A percentile compares a stretch with the other conserved stretches of the same genome.
Evolutionary conservation across 2,113 vertebrate species (phyloP).

Genomic region (Todiramphus saurophagus): DNA sequence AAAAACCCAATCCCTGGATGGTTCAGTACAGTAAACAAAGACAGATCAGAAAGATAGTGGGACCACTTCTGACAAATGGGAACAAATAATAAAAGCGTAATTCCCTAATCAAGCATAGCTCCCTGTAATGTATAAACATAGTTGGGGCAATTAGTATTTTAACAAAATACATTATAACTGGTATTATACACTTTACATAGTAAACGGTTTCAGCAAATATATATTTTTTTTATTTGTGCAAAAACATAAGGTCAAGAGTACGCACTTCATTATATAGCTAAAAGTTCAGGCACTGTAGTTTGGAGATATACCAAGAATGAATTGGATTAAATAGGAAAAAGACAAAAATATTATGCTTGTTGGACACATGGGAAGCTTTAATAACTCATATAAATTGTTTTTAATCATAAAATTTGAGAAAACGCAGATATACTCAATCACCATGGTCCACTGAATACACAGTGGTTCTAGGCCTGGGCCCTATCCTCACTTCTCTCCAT

Average conservation of each 20-base stretch:
- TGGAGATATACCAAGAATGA: neutral
- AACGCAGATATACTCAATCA: neutral
- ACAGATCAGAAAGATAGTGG: neutral
- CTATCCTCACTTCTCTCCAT: neutral
- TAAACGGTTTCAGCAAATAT: neutral
- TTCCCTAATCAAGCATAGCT: neutral
- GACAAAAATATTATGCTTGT: neutral
- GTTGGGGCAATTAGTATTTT: neutral
- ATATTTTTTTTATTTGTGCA: neutral
- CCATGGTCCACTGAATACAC: neutral
- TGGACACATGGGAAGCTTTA: neutral
- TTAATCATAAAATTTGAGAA: neutral
- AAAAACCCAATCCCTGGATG: rapidly evolving
- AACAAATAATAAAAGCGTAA: neutral
- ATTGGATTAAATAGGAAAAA: neutral
- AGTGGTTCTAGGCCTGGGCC: neutral
- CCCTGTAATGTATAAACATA: neutral
- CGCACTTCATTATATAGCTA: neutral
- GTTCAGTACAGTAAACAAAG: neutral
- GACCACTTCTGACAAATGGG: neutral
- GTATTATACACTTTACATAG: neutral
- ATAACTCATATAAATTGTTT: neutral
- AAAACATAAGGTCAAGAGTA: neutral
- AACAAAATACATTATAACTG: neutral
- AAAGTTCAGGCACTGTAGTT: neutral